A percentile compares a stretch with the other conserved stretches of the same genome.
Evolutionary conservation across 1,140 invertebrate genomes (phyloP).

Genomic region (Drosophila tropicalis): DNA sequence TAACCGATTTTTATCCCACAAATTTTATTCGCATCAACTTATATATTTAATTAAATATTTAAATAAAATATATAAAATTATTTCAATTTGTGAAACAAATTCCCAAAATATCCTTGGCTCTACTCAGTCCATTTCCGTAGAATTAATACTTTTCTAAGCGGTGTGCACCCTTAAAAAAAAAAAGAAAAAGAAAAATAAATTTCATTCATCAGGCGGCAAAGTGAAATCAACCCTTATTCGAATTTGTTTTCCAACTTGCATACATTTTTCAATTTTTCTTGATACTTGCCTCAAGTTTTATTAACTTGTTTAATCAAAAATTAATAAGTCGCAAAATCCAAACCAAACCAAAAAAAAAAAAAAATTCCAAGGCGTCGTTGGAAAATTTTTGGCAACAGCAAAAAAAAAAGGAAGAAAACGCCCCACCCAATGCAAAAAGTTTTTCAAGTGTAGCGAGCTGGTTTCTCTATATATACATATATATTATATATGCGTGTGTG

Average conservation of each 20-base stretch:
- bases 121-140: neutral
- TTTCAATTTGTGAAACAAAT: neutral
- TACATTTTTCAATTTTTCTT: neutral
- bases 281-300: neutral
- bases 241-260: constrained; percentile 9
- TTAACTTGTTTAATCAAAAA: neutral
- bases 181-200: constrained; percentile 23
- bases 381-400: constrained; percentile 40
- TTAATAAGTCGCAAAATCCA: neutral
- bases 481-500: constrained; percentile 16
- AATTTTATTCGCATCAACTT: neutral
- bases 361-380: constrained; percentile 44
- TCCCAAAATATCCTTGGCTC: neutral
- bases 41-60: neutral
- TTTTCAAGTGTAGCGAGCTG: constrained; percentile 70
- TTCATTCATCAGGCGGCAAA: constrained; percentile 45
- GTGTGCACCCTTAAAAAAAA: constrained; percentile 36
- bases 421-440: constrained; percentile 72
- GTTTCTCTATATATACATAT: constrained; percentile 10
- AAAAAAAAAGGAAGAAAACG: constrained; percentile 54
- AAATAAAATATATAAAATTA: neutral
- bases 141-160: constrained; percentile 32
- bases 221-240: constrained; percentile 50
- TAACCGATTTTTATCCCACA: neutral
- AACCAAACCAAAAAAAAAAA: constrained; percentile 18